Evolutionary conservation across 1,140 invertebrate genomes (phyloP).

Genomic region (Cyphomyrmex costatus): DNA sequence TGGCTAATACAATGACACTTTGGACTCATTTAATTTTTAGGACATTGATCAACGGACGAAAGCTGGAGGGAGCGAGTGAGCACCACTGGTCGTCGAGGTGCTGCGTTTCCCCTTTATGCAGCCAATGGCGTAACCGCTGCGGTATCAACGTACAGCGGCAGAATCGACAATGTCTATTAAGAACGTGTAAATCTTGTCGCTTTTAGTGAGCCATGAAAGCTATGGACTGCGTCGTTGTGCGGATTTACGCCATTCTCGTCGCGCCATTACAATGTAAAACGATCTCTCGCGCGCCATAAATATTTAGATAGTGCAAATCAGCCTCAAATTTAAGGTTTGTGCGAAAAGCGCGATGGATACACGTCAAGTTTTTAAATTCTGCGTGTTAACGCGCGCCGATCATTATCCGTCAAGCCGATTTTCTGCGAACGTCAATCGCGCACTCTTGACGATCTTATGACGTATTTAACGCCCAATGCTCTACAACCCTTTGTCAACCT

Average conservation of each 20-base stretch:
- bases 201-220: constrained; percentile 57
- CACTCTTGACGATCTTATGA: constrained; percentile 49
- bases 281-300: constrained; percentile 28
- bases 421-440: constrained; percentile 54
- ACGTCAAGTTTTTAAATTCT: not conserved
- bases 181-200: constrained; percentile 56
- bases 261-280: constrained; percentile 48
- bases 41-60: not conserved
- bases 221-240: constrained; percentile 24
- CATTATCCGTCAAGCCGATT: constrained; percentile 41
- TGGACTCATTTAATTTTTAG: not conserved
- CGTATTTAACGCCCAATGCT: constrained; percentile 50
- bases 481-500: constrained; percentile 28
- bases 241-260: constrained; percentile 45
- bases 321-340: not conserved
- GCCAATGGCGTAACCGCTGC: constrained; percentile 78
- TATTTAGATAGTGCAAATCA: constrained; percentile 1
- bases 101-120: constrained; percentile 80
- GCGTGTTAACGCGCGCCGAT: constrained; percentile 15
- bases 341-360: not conserved
- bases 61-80: constrained; percentile 60
- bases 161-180: constrained; percentile 59
- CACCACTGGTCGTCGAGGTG: constrained; percentile 70
- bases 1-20: not conserved
- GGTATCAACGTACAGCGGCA: constrained; percentile 52